Evolutionary conservation across 2,888 invertebrate species (phyloP).

Genomic region (Cosmorhoe ocellata): DNA sequence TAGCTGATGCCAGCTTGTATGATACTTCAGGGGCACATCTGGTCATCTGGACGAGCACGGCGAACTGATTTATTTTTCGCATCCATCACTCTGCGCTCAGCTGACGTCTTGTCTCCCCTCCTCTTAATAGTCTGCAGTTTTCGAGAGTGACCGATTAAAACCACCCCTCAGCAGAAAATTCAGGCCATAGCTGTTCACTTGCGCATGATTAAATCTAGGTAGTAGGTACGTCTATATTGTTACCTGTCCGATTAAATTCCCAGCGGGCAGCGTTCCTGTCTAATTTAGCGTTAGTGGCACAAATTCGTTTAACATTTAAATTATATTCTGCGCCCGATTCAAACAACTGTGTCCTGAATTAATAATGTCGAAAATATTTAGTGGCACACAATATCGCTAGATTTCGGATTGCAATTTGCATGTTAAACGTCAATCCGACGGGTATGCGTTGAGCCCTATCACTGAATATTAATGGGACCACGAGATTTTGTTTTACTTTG

Average conservation of each 20-base stretch:
- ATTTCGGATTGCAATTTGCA: constrained; percentile 81
- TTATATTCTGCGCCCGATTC: constrained; percentile 74
- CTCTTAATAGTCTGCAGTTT: constrained; percentile 59
- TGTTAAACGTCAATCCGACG: constrained; percentile 79
- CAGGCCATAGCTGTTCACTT: background rate
- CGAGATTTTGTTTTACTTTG: constrained; percentile 81
- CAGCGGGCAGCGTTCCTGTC: constrained; percentile 56
- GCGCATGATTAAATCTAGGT: constrained; percentile 5
- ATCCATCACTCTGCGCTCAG: constrained; percentile 72
- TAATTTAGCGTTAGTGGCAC: constrained; percentile 72
- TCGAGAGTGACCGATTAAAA: constrained; percentile 50
- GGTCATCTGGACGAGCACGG: constrained; percentile 64
- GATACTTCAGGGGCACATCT: constrained; percentile 51
- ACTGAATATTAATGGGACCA: constrained; percentile 79
- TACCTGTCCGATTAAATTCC: constrained; percentile 68
- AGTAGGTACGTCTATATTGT: constrained; percentile 34
- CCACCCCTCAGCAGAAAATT: constrained; percentile 1
- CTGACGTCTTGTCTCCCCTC: constrained; percentile 66
- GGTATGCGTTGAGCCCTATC: constrained; percentile 78
- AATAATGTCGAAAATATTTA: constrained; percentile 79
- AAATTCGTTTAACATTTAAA: constrained; percentile 80
- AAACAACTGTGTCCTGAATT: constrained; percentile 77
- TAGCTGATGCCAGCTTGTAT: constrained; percentile 1
- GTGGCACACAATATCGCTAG: constrained; percentile 77
- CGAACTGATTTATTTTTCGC: constrained; percentile 73